Evolutionary conservation across 2,888 invertebrate genomes (phyloP), one percentile per base, ranked within the genome.

Genomic region (Eudasyphora cyanicolor): DNA sequence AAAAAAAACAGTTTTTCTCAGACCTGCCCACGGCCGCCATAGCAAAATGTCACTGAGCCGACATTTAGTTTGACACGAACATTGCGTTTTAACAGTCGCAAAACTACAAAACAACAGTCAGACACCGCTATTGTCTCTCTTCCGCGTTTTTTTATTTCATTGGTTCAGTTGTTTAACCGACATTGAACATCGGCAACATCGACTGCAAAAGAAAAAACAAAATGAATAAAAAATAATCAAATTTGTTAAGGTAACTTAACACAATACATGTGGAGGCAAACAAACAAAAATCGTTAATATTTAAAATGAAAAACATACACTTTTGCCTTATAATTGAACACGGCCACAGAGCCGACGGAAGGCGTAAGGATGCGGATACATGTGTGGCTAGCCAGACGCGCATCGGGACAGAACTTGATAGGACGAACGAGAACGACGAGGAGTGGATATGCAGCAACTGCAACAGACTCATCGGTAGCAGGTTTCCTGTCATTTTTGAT

Each of bases 61-160:
- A 81, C 81, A 81, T 81, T 79, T 81, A 67, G 71, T 81, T 75
- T 84, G 81, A 80, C 84, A 81, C 84, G 81, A 81, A 84, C 78
- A 79, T 79, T 81, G 76, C 76, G 78, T 73, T 67, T 81, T 78
- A 71, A 76, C 75, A 81, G 49, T 76, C 51, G 73, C 60, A 82
- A 74, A n/a, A 77, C 24, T 74, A 17, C 14, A 38, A 38, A 69
- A 67, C 24, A 24, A 27, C 42, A 67, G 67, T 42, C 42, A 67
- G 67, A 67, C 67, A 73, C 24, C 27, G 27, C 21, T 21, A 35
- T 42, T 73, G 73, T 57, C 14, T 64, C 32, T 38, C 32, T 71
- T 29, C 32, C 32, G 21, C n/a, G n/a, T n/a, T 71, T 24, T 24
- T 71, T 71, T 70, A 14, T 60, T 17, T 12, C 29, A 62, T 51